Percentiles rank a stretch among this genome's conserved stretches.
These are phyloP conservation scores for Camponotus floridanus DNA, from an alignment of 1,140 invertebrate genomes.

Conservation along the genomic window DNA sequence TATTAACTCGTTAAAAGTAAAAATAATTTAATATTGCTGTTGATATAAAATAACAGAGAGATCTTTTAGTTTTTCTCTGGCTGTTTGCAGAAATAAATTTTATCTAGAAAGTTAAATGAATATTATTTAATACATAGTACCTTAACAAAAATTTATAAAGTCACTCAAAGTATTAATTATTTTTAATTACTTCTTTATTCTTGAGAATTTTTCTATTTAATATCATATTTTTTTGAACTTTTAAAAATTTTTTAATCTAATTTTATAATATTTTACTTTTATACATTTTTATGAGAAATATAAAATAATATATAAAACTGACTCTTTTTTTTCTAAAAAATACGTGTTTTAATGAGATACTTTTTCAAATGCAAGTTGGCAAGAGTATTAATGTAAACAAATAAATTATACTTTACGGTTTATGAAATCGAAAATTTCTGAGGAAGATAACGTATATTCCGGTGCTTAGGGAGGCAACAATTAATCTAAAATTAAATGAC, in stretches of 20 bases:
- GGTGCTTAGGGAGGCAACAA: slow-evolving; percentile 8
- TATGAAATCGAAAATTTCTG: neutral
- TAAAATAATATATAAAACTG: neutral
- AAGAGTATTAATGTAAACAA: neutral
- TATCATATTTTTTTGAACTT: neutral
- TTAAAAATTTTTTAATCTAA: neutral
- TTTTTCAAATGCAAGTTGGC: neutral
- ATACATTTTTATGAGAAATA: neutral
- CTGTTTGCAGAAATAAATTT: neutral
- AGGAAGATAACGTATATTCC: neutral
- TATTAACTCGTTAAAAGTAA: slow-evolving; percentile 20
- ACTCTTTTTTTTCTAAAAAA: neutral
- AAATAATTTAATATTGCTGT: neutral
- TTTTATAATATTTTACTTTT: neutral
- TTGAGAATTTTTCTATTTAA: neutral
- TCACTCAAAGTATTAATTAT: neutral
- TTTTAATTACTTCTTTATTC: slow-evolving; percentile 4
- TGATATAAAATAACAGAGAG: neutral
- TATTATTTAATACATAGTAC: neutral
- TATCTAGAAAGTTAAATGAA: neutral
- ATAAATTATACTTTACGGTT: neutral
- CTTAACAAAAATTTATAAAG: neutral
- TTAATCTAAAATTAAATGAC: slow-evolving; percentile 65
- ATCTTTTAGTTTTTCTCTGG: neutral
- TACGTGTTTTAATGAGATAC: neutral